These are phyloP conservation scores for Synanthedon myopaeformis DNA, from an alignment of 2,888 invertebrate species.

Conservation along the genomic window DNA sequence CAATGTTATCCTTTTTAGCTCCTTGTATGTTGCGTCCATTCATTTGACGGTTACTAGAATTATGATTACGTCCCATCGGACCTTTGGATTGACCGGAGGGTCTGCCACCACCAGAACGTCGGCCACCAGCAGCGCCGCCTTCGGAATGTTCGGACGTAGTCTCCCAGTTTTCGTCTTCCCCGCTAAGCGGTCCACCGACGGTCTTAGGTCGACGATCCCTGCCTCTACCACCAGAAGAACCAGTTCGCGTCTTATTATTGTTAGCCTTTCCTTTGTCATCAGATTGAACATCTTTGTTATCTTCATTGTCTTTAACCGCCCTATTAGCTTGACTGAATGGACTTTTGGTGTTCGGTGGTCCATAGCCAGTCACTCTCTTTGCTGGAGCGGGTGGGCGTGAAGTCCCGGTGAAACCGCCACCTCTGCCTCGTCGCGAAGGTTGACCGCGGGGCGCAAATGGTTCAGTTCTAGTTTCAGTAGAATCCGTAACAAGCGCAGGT, in stretches of 20 bases:
- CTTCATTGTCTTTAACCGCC: slow-evolving; percentile 50
- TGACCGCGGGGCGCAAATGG: slow-evolving; percentile 90
- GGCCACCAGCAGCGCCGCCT: slow-evolving; percentile 39
- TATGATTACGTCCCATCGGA: slow-evolving; percentile 45
- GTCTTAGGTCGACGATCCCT: slow-evolving; percentile 53
- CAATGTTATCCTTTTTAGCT: slow-evolving; percentile 35
- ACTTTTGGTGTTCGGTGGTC: slow-evolving; percentile 84
- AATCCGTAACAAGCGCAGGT: slow-evolving; percentile 23
- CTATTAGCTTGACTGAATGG: slow-evolving; percentile 74
- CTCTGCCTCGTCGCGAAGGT: slow-evolving; percentile 88
- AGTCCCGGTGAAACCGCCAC: slow-evolving; percentile 70
- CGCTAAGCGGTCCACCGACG: slow-evolving; percentile 40
- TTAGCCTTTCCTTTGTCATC: slow-evolving; percentile 76
- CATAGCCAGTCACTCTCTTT: slow-evolving; percentile 79
- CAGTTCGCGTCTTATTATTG: slow-evolving; percentile 75
- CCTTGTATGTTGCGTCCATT: slow-evolving; percentile 36
- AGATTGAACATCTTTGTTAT: slow-evolving; percentile 35
- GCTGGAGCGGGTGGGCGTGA: slow-evolving; percentile 60
- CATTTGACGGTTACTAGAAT: slow-evolving; percentile 39
- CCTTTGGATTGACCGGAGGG: slow-evolving; percentile 33
- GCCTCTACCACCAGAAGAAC: slow-evolving; percentile 73
- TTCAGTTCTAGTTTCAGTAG: slow-evolving; percentile 70
- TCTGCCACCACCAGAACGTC: slow-evolving; percentile 38
- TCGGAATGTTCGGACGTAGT: slow-evolving; percentile 88
- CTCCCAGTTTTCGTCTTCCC: slow-evolving; percentile 80